Evolutionary conservation across 1,140 invertebrate genomes (phyloP).

Genomic region (Subanguina moxae): DNA sequence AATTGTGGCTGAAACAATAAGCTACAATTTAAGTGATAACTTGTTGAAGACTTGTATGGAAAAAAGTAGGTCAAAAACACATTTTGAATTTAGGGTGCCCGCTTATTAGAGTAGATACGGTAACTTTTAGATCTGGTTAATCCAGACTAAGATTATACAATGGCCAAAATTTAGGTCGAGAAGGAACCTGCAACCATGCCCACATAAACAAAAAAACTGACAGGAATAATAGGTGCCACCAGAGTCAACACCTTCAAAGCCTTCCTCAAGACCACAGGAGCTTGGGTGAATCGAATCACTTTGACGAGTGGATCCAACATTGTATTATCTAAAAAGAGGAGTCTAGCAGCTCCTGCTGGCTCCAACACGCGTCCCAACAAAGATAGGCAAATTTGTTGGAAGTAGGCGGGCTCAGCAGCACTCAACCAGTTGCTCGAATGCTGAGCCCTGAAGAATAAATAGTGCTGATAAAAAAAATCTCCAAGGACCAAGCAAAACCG

Average conservation of each 20-base stretch:
- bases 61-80: too few relatives aligned
- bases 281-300: constrained; percentile 31
- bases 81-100: too few relatives aligned
- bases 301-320: constrained; percentile 31
- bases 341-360: background rate
- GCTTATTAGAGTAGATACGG: too few relatives aligned
- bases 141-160: too few relatives aligned
- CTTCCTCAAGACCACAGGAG: constrained; percentile 30
- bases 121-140: too few relatives aligned
- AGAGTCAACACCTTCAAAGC: constrained; percentile 28
- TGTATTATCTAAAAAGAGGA: constrained; percentile 9
- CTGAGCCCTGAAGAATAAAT: constrained; percentile 13
- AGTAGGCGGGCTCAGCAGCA: background rate
- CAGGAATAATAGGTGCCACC: constrained; percentile 32
- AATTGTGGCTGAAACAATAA: too few relatives aligned
- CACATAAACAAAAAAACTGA: constrained; percentile 11
- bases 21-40: too few relatives aligned
- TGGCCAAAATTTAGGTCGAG: too few relatives aligned
- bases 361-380: background rate
- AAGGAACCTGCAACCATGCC: too few relatives aligned
- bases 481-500: too few relatives aligned
- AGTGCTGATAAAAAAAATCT: constrained; percentile 1
- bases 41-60: too few relatives aligned
- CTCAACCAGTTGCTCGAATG: constrained; percentile 15
- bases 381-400: constrained; percentile 14